Base-by-base conservation (phyloP, 2,113 vertebrate genomes). In the Nothocercus nigrocapillus region DNA sequence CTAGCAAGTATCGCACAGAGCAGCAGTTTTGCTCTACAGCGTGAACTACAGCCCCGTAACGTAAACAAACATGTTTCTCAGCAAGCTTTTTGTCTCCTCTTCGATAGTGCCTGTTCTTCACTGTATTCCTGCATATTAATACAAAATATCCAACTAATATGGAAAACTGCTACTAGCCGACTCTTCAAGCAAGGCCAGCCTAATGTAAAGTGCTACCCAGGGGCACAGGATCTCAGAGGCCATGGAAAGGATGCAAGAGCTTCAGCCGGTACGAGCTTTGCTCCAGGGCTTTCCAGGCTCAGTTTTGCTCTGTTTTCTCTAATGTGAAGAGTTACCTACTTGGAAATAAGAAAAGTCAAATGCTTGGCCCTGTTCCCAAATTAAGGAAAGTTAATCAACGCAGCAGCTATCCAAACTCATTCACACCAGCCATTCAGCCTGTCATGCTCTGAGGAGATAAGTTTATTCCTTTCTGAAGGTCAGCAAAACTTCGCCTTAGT, bases 41-140 rank as follows among this genome's bases (percentile, higher is more conserved):
- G 78, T 76, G 47, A 93, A 44, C 67, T 85, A 75, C 12, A 82
- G 56, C 62, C 47, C 92, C 47, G 47, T 64, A 49, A 95, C 12
- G 69, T 63, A 95, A 93, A 96, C 17, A 91, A 91, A 69, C 84
- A 79, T 67, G 28, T 59, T 72, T 40, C 12, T 85, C 76, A 61
- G 61, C 92, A 96, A 90, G 64, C n/a, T 77, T 82, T 91, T 78
- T 44, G 53, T 81, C 92, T 96, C 51, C 90, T 25, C 54, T 68
- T 87, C 64, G 36, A 36, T 18, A 88, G n/a, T 42, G 34, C 73
- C 54, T 85, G n/a, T 27, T 47, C 32, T n/a, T 9, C 25, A 32
- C 42, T 47, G 21, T 4, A 78, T 36, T 88, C 56, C 27, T 82
- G 36, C 56, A 59, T 54, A 82, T 53, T 40, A 62, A 72, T 44